Conservation (phyloP, 2,888 invertebrate genomes). For the Synanthedon formicaeformis region DNA sequence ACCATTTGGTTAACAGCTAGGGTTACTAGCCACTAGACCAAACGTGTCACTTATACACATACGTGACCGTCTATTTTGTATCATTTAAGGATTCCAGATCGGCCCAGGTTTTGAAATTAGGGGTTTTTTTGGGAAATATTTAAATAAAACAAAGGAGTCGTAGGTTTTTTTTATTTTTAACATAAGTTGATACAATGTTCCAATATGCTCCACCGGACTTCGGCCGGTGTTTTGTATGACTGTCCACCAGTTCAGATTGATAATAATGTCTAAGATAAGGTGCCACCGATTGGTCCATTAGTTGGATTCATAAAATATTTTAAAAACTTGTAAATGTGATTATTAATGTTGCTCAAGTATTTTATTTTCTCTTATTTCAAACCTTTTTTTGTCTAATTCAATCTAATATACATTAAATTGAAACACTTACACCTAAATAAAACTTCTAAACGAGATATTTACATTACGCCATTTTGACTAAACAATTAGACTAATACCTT, state of each 20-base stretch:
- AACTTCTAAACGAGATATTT: slow-evolving; percentile 66
- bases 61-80: too few relatives aligned
- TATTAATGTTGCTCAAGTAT: slow-evolving; percentile 25
- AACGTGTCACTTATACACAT: too few relatives aligned
- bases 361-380: slow-evolving; percentile 18
- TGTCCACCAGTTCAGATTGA: slow-evolving; percentile 22
- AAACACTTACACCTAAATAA: slow-evolving; percentile 65
- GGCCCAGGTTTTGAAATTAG: too few relatives aligned
- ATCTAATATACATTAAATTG: slow-evolving; percentile 62
- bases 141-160: slow-evolving; percentile 41
- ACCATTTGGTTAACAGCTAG: too few relatives aligned
- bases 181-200: slow-evolving; percentile 67
- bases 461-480: slow-evolving; percentile 64
- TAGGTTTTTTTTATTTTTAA: slow-evolving; percentile 57
- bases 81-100: too few relatives aligned
- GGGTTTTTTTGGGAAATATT: not conserved
- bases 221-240: slow-evolving; percentile 41
- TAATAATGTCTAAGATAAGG: slow-evolving; percentile 37
- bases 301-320: slow-evolving; percentile 43
- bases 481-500: slow-evolving; percentile 63
- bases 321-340: slow-evolving; percentile 39
- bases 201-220: slow-evolving; percentile 60
- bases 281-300: slow-evolving; percentile 60
- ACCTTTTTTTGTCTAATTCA: slow-evolving; percentile 45
- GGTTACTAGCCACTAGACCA: too few relatives aligned